Evolutionary conservation across 2,797 vertebrate genomes (phyloP).

Genomic region (Antennarius maculatus): DNA sequence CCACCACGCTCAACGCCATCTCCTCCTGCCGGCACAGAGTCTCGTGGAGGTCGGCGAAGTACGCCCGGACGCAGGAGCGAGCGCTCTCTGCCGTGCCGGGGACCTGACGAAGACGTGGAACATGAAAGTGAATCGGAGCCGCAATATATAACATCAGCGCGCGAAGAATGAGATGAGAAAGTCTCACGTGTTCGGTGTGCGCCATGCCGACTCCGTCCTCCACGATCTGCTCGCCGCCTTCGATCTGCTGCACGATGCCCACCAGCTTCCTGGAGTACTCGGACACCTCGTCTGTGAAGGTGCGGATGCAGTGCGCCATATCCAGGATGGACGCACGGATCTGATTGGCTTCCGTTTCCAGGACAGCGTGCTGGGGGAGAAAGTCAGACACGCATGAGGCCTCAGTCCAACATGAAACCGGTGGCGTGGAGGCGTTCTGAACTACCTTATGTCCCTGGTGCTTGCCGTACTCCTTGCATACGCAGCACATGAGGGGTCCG

Average conservation of each 20-base stretch:
- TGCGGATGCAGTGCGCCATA: slow-evolving; percentile 98
- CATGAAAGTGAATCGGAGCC: neutral
- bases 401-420: neutral
- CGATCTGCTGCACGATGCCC: slow-evolving; percentile 96
- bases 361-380: slow-evolving; percentile 87
- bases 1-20: slow-evolving; percentile 98
- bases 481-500: slow-evolving; percentile 97
- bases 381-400: neutral
- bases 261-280: slow-evolving; percentile 97
- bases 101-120: slow-evolving; percentile 74
- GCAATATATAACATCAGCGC: no score
- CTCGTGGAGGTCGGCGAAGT: slow-evolving; percentile 97
- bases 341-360: slow-evolving; percentile 95
- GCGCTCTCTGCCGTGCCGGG: slow-evolving; percentile 96
- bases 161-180: neutral
- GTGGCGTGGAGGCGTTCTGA: neutral
- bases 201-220: slow-evolving; percentile 95
- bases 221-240: slow-evolving; percentile 96
- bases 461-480: slow-evolving; percentile 99
- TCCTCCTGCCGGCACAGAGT: slow-evolving; percentile 98
- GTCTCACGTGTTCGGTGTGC: slow-evolving; percentile 93
- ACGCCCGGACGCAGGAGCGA: slow-evolving; percentile 94
- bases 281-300: slow-evolving; percentile 97
- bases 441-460: slow-evolving; percentile 97
- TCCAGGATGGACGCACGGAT: slow-evolving; percentile 98